Percentiles rank a stretch among this genome's conserved stretches.
These are phyloP conservation scores for Disparrhopalites patrizii DNA, from an alignment of 2,888 invertebrate genomes.

Conservation along the genomic window DNA sequence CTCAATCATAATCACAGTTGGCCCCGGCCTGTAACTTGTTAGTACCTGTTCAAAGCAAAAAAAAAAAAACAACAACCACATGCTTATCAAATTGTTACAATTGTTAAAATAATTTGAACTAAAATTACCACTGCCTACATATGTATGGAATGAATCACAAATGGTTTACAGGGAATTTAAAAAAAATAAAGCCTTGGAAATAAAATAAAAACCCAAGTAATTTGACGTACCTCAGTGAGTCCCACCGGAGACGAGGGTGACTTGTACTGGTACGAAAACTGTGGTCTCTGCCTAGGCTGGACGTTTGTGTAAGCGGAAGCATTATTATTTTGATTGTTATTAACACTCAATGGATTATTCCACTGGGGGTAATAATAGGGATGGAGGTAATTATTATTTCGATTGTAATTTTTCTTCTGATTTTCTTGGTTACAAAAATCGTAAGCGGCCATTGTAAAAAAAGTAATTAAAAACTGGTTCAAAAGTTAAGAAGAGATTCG, in stretches of 20 bases:
- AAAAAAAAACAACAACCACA: neutral
- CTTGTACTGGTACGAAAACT: neutral
- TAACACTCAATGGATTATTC: conserved; percentile 3
- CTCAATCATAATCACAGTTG: conserved; percentile 25
- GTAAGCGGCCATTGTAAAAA: no score
- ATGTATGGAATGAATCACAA: no score
- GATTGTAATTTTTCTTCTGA: neutral
- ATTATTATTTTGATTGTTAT: no score
- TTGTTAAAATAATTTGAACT: no score
- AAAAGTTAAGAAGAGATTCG: no score
- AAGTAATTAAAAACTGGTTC: no score
- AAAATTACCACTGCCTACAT: no score
- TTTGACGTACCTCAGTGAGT: conserved; percentile 9
- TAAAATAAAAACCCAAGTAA: neutral
- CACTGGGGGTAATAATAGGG: neutral
- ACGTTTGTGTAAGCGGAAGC: neutral
- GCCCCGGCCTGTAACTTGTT: conserved; percentile 20
- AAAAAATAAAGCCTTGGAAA: no score
- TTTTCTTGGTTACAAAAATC: conserved; percentile 1
- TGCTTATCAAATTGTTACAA: neutral
- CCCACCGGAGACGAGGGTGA: conserved; percentile 11
- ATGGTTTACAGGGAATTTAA: no score
- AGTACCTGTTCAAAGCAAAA: conserved; percentile 19
- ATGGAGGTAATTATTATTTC: conserved; percentile 3
- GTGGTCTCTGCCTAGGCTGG: neutral